A percentile compares a stretch with the other conserved stretches of the same genome.
Conservation (phyloP, 2,888 invertebrate species). For the Cremastinae sp. region DNA sequence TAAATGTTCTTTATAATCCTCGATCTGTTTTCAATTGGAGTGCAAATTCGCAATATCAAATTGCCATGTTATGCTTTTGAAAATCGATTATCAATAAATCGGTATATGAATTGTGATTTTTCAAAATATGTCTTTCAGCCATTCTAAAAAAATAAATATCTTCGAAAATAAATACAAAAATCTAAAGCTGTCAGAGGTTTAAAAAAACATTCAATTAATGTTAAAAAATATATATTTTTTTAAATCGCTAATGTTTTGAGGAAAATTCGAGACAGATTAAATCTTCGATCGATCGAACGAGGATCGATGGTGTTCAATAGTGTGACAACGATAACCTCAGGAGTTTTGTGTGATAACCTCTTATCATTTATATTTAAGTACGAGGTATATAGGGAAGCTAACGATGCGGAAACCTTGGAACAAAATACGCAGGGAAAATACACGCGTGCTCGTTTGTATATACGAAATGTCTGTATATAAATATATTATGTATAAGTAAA, state of each 20-base stretch:
- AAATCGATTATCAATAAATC: constrained; percentile 14
- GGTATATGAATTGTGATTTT: not conserved
- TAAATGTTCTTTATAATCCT: constrained; percentile 35
- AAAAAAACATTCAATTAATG: too few relatives aligned
- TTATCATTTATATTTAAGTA: constrained; percentile 22
- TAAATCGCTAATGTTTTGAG: too few relatives aligned
- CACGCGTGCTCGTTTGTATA: too few relatives aligned
- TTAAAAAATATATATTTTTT: too few relatives aligned
- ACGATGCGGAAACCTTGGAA: constrained; percentile 32
- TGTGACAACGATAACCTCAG: constrained; percentile 55
- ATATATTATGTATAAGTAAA: not conserved
- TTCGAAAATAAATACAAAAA: too few relatives aligned
- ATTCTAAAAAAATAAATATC: too few relatives aligned
- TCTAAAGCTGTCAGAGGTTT: too few relatives aligned
- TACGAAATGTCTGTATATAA: not conserved
- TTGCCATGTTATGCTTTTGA: constrained; percentile 19
- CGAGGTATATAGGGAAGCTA: constrained; percentile 11
- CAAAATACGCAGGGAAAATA: constrained; percentile 1
- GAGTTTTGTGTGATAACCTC: constrained; percentile 55
- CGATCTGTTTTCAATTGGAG: constrained; percentile 17
- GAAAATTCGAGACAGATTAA: not conserved
- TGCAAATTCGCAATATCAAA: constrained; percentile 39
- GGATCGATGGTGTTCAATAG: constrained; percentile 52
- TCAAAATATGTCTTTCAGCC: too few relatives aligned
- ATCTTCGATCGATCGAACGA: constrained; percentile 15